These are phyloP conservation scores for Muntiacus reevesi DNA, from an alignment of 2,113 vertebrate species.

Conservation along the genomic window DNA sequence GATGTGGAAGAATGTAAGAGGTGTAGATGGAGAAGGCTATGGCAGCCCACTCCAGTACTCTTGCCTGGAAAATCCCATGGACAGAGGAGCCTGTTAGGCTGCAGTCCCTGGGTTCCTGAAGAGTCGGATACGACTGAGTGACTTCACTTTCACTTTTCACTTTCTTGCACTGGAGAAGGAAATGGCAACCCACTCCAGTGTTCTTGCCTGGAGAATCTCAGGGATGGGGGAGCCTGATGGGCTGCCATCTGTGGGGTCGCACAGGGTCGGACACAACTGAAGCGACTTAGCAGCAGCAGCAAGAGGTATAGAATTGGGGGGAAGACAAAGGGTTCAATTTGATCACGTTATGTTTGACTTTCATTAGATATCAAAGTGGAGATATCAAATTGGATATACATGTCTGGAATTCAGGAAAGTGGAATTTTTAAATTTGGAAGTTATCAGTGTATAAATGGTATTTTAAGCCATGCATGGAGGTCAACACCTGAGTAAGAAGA, in stretches of 20 bases:
- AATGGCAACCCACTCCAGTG: not conserved
- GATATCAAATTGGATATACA: not conserved
- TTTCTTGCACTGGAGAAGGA: not conserved
- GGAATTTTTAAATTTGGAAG: not conserved
- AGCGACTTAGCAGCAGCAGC: not conserved
- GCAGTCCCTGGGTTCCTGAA: not conserved
- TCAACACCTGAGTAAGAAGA: not conserved
- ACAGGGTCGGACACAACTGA: not conserved
- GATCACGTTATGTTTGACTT: constrained; percentile 11
- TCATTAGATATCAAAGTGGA: not conserved
- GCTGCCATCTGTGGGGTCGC: not conserved
- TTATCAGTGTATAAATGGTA: not conserved
- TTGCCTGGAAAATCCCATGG: not conserved
- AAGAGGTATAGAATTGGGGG: not conserved
- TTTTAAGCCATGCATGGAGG: not conserved
- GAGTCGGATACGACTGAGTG: not conserved
- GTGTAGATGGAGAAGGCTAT: not conserved
- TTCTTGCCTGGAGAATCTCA: not conserved
- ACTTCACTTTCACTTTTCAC: not conserved
- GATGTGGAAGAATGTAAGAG: not conserved
- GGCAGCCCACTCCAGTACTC: not conserved
- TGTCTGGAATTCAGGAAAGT: constrained; percentile 15
- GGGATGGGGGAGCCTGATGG: not conserved
- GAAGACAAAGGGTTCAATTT: not conserved
- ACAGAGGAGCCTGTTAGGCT: not conserved